A percentile compares a stretch with the other conserved stretches of the same genome.
Evolutionary conservation across 2,113 vertebrate species (phyloP).

Genomic region (Engraulis encrasicolus): DNA sequence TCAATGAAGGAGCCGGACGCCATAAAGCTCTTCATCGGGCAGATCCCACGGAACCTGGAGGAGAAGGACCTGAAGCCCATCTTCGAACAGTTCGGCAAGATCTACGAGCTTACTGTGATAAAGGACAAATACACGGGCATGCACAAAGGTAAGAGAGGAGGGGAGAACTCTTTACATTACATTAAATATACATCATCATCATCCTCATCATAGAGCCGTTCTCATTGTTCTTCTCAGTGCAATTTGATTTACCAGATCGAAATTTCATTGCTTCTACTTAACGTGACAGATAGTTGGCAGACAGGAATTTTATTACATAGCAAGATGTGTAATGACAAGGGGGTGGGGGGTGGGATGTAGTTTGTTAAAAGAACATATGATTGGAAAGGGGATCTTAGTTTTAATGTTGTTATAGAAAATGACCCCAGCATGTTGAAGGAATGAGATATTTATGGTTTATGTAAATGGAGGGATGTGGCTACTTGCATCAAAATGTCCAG

Average conservation of each 20-base stretch:
- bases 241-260: background rate
- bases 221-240: background rate
- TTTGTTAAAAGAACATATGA: background rate
- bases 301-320: background rate
- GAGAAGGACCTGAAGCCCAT: conserved; percentile 99
- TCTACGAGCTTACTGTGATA: conserved; percentile 98
- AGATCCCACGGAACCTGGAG: conserved; percentile 99
- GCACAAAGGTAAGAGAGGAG: conserved; percentile 99
- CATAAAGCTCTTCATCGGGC: conserved; percentile 99
- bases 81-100: conserved; percentile 99
- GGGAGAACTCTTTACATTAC: conserved; percentile 1
- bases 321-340: too few relatives aligned
- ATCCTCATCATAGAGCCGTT: background rate
- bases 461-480: background rate
- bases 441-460: background rate
- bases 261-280: background rate
- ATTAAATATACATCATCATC: conserved; percentile 22
- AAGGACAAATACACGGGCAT: conserved; percentile 99
- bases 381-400: background rate
- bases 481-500: background rate
- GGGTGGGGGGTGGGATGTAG: too few relatives aligned
- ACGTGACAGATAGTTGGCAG: background rate
- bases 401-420: background rate
- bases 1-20: conserved; percentile 99
- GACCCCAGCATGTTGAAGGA: background rate